phyloP scores from a whole-genome alignment of 1,140 invertebrate species.

The Armadillidium nasatum region DNA sequence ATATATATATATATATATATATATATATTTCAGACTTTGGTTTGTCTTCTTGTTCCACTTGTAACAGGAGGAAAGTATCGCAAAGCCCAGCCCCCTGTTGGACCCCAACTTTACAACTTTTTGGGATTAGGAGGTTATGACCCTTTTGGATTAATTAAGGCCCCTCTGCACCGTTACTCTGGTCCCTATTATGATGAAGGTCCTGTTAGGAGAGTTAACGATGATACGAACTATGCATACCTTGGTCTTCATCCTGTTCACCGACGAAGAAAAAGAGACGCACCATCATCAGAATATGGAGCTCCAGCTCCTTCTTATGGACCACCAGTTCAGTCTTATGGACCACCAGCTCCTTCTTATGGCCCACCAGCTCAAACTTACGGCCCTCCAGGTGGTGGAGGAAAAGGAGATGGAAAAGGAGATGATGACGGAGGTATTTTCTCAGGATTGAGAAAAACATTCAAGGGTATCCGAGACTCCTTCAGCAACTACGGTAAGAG shows the following conservation, averaged over 20 bases:
- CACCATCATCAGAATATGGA: not conserved
- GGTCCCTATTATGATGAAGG: constrained; percentile 21
- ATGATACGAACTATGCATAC: not conserved
- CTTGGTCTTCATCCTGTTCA: not conserved
- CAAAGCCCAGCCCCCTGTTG: constrained; percentile 14
- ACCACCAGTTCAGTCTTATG: constrained; percentile 6
- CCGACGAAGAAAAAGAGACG: constrained; percentile 4
- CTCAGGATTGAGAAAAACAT: constrained; percentile 44
- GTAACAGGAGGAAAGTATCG: not conserved
- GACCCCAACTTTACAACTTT: constrained; percentile 26
- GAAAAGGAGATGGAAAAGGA: constrained; percentile 23
- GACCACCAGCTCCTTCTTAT: not conserved
- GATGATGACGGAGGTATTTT: constrained; percentile 22
- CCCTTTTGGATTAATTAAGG: constrained; percentile 21
- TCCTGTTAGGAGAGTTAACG: constrained; percentile 14
- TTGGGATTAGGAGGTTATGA: constrained; percentile 26
- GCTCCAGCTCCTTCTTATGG: constrained; percentile 17
- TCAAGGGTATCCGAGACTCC: constrained; percentile 12
- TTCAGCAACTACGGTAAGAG: not conserved
- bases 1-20: not conserved
- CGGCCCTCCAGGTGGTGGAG: constrained; percentile 16
- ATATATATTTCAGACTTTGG: not conserved
- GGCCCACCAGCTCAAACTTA: not conserved
- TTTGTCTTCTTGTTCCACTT: not conserved
- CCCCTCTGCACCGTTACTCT: constrained; percentile 19